Percentiles rank a stretch among this genome's conserved stretches.
These are phyloP conservation scores for Cyprinodon brontotheroides DNA, from an alignment of 2,113 vertebrate genomes.

Conservation along the genomic window DNA sequence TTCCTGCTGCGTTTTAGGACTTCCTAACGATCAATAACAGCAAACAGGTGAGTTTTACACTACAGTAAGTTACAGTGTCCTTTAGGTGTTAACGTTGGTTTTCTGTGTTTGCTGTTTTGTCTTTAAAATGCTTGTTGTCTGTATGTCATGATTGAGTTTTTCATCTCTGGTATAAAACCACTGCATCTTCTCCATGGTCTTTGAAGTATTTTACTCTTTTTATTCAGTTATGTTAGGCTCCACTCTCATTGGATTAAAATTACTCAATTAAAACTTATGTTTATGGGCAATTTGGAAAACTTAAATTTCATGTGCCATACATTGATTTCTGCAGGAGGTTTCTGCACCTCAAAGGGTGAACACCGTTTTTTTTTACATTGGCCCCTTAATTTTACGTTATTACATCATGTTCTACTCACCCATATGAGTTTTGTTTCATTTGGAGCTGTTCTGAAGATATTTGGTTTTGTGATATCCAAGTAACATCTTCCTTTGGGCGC, in stretches of 20 bases:
- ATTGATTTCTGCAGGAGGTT: too few relatives aligned
- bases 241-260: not conserved
- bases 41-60: constrained; percentile 92
- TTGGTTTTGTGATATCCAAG: too few relatives aligned
- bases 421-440: too few relatives aligned
- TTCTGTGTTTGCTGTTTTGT: not conserved
- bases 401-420: too few relatives aligned
- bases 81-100: not conserved
- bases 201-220: not conserved
- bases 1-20: constrained; percentile 97
- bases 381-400: too few relatives aligned
- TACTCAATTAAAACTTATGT: not conserved
- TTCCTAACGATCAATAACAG: constrained; percentile 97
- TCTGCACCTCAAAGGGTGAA: too few relatives aligned
- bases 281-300: not conserved
- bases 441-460: too few relatives aligned
- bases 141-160: constrained; percentile 7
- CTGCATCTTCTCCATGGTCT: constrained; percentile 5
- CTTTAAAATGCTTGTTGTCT: constrained; percentile 4
- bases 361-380: too few relatives aligned
- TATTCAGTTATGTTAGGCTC: not conserved
- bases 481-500: too few relatives aligned
- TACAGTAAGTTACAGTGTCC: constrained; percentile 16
- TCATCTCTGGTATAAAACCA: not conserved
- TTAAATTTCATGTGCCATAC: not conserved